A percentile compares a stretch with the other conserved stretches of the same genome.
Evolutionary conservation across 2,113 vertebrate genomes (phyloP).

Genomic region (Drymodes brunneopygia): DNA sequence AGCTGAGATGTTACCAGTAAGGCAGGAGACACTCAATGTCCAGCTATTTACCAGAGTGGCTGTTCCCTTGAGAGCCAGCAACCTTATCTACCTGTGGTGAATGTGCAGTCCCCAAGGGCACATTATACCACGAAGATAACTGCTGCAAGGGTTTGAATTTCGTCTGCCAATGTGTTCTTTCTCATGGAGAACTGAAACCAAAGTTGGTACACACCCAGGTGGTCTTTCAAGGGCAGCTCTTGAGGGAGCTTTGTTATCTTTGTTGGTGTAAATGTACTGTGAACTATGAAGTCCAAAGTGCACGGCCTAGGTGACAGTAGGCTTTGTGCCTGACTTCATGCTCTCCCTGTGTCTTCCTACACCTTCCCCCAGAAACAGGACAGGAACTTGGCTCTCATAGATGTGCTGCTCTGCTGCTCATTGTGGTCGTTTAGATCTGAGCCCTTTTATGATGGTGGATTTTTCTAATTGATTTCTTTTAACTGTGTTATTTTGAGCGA

Average conservation of each 20-base stretch:
- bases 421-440: background rate
- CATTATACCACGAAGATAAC: background rate
- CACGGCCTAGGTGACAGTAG: background rate
- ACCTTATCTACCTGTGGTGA: background rate
- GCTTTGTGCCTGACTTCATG: background rate
- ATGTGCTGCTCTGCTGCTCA: accelerated
- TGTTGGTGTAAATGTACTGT: background rate
- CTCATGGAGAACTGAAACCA: background rate
- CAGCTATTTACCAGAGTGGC: background rate
- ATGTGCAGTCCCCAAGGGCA: background rate
- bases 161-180: background rate
- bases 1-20: background rate
- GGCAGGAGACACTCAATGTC: background rate
- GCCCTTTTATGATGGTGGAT: background rate
- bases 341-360: background rate
- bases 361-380: background rate
- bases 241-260: background rate
- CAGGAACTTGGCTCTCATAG: accelerated
- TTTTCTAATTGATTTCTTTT: background rate
- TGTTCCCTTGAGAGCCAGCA: background rate
- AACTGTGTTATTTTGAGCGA: background rate
- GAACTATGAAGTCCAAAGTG: background rate
- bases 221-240: background rate
- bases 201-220: background rate
- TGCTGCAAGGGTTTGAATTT: background rate